These are phyloP conservation scores for Pollimyrus isidori DNA, from an alignment of 2,113 vertebrate genomes.

Conservation along the genomic window DNA sequence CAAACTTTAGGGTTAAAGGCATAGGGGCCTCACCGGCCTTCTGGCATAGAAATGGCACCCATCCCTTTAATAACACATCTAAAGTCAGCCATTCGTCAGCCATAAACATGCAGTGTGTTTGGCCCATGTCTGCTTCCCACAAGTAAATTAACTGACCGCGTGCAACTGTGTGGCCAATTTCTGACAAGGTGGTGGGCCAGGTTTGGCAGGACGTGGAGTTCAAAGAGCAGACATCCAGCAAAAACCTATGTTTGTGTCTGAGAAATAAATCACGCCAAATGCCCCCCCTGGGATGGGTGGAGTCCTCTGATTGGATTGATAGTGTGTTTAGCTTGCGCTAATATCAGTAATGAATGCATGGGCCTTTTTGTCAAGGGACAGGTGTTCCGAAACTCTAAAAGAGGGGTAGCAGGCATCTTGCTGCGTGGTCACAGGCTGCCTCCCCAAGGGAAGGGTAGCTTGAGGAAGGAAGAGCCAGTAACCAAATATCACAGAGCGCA, in stretches of 20 bases:
- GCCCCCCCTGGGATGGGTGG: not conserved
- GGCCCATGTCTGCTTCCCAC: not conserved
- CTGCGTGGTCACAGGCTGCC: not conserved
- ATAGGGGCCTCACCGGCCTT: not conserved
- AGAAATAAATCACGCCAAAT: not conserved
- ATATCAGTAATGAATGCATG: not conserved
- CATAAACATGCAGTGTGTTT: not conserved
- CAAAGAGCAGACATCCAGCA: not conserved
- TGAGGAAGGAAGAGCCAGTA: not conserved
- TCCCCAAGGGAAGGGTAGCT: not conserved
- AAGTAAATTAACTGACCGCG: slow-evolving; percentile 5
- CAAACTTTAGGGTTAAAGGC: not conserved
- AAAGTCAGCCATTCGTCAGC: not conserved
- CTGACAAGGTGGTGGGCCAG: not conserved
- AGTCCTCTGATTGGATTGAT: not conserved
- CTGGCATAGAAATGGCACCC: not conserved
- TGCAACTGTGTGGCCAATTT: slow-evolving; percentile 3
- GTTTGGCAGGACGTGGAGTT: not conserved
- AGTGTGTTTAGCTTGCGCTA: not conserved
- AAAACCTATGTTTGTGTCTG: not conserved
- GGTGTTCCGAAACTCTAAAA: not conserved
- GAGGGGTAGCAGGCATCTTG: no score
- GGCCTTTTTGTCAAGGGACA: not conserved
- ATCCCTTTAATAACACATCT: not conserved
- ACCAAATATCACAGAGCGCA: not conserved